A percentile compares a stretch with the other conserved stretches of the same genome.
Conservation (phyloP, 2,797 vertebrate genomes). For the Lerista edwardsae region DNA sequence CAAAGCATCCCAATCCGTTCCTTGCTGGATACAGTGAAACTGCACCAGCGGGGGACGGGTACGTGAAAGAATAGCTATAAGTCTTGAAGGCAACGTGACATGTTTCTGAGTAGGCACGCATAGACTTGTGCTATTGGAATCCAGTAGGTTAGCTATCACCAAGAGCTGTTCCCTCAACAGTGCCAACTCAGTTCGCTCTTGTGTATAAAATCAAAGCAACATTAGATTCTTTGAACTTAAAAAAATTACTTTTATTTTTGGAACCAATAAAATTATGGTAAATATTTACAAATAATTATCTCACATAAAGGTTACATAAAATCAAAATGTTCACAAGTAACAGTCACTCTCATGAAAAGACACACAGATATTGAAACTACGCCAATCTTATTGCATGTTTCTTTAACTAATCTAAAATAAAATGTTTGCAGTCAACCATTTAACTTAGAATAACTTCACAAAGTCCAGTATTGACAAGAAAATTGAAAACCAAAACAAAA, state of each 20-base stretch:
- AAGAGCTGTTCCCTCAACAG: background rate
- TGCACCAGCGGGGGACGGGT: too few relatives aligned
- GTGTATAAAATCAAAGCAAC: conserved; percentile 49
- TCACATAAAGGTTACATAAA: conserved; percentile 99
- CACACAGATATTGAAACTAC: conserved; percentile 92
- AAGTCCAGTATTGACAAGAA: conserved; percentile 83
- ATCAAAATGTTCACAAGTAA: conserved; percentile 95
- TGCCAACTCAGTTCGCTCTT: background rate
- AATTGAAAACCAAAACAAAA: conserved; percentile 74
- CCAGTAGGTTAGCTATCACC: background rate
- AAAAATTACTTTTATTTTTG: conserved; percentile 99
- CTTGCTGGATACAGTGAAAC: too few relatives aligned
- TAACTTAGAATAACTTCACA: conserved; percentile 94
- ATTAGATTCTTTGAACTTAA: conserved; percentile 84
- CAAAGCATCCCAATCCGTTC: too few relatives aligned
- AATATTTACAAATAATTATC: conserved; percentile 99
- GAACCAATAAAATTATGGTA: conserved; percentile 99
- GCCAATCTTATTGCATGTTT: conserved; percentile 87
- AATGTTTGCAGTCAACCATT: conserved; percentile 89
- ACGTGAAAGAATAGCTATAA: too few relatives aligned
- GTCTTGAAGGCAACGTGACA: too few relatives aligned
- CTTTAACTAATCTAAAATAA: conserved; percentile 90
- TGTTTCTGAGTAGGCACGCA: too few relatives aligned
- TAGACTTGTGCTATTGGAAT: background rate
- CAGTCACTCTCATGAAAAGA: conserved; percentile 96